Conservation (phyloP, 2,888 invertebrate genomes). For the Stratiomys singularior region DNA sequence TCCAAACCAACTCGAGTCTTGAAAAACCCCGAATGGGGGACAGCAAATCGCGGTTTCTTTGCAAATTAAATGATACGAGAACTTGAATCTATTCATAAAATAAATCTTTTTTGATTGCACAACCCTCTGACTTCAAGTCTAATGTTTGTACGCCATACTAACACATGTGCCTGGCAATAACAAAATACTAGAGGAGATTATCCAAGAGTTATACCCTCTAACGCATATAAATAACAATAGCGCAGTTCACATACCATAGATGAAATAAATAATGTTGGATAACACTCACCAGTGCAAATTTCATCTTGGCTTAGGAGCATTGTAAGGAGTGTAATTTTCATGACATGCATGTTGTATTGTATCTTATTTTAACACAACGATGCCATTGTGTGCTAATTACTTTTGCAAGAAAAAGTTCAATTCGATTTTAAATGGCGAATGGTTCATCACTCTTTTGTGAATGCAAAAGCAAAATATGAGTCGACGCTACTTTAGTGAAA, state of each 20-base stretch:
- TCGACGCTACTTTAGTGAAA: too few relatives aligned
- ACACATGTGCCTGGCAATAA: background rate
- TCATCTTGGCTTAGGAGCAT: background rate
- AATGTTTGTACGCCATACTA: background rate
- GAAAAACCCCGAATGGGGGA: too few relatives aligned
- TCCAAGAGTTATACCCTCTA: conserved; percentile 1
- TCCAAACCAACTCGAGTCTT: too few relatives aligned
- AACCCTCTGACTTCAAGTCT: conserved; percentile 8
- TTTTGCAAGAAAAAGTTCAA: background rate
- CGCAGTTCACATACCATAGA: background rate
- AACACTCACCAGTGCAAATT: conserved; percentile 3
- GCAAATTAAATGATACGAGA: background rate
- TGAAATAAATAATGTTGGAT: conserved; percentile 4
- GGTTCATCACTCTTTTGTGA: too few relatives aligned
- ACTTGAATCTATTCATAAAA: background rate
- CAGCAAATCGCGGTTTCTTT: too few relatives aligned
- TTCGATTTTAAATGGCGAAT: background rate
- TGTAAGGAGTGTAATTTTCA: background rate
- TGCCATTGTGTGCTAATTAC: conserved; percentile 37
- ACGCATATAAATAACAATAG: background rate
- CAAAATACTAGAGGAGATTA: background rate
- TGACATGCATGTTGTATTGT: conserved; percentile 8
- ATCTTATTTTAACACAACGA: conserved; percentile 32
- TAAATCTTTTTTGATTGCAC: conserved; percentile 14
- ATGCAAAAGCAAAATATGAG: too few relatives aligned